A percentile compares a stretch with the other conserved stretches of the same genome.
phyloP scores from a whole-genome alignment of 2,113 vertebrate genomes.

The Labeo catla region DNA sequence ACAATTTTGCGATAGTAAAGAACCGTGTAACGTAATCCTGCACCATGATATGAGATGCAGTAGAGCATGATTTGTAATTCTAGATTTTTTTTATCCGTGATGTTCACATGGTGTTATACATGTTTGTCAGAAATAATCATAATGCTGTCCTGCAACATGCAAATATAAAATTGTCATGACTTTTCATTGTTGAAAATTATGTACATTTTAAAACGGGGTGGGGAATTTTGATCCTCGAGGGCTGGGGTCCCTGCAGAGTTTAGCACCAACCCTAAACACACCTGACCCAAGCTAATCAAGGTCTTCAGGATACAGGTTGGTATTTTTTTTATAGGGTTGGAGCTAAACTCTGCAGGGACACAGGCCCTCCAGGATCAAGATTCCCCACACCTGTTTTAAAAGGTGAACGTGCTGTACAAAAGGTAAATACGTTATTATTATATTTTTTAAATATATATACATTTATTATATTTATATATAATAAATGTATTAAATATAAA shows the following conservation, averaged over 20 bases:
- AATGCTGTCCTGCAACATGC: not conserved
- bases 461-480: no score
- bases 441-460: no score
- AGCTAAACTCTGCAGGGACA: no score
- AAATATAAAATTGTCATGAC: not conserved
- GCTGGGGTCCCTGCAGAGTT: no score
- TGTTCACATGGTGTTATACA: not conserved
- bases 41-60: not conserved
- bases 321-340: no score
- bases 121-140: not conserved
- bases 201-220: no score
- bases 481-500: no score
- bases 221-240: no score
- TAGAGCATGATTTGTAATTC: not conserved
- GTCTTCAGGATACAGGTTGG: no score
- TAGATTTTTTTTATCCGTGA: not conserved
- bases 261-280: no score
- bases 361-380: no score
- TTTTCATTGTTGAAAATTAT: not conserved
- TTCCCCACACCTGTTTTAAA: not conserved
- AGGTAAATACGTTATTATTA: not conserved
- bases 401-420: not conserved
- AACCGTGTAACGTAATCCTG: not conserved
- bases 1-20: not conserved
- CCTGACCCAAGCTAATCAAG: no score